Percentiles rank a stretch among this genome's conserved stretches.
Conservation (phyloP, 1,140 invertebrate species). For the Octopus bimaculoides region DNA sequence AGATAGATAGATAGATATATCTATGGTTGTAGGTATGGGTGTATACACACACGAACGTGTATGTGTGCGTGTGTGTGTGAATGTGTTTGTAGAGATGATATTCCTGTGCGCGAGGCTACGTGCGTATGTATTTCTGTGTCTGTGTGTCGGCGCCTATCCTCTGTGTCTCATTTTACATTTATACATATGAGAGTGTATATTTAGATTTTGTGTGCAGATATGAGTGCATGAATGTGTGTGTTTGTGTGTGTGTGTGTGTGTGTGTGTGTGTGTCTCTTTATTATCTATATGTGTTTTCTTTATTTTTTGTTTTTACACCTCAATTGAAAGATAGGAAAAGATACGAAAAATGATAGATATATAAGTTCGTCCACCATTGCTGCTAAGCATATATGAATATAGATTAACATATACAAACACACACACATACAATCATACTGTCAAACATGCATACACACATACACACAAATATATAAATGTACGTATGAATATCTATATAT, state of each 20-base stretch:
- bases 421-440: neutral
- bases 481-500: neutral
- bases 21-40: neutral
- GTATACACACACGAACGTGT: neutral
- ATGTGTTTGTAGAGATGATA: neutral
- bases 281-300: neutral
- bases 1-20: neutral
- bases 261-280: no score
- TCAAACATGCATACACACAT: neutral
- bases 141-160: neutral
- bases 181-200: neutral
- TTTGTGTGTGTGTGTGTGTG: neutral
- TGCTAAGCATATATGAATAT: neutral
- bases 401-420: neutral
- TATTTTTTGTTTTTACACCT: neutral
- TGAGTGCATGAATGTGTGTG: neutral
- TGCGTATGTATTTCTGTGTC: neutral
- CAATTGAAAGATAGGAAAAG: neutral
- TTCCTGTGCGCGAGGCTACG: neutral
- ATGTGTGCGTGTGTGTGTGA: neutral
- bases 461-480: neutral
- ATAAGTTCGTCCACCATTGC: neutral
- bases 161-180: neutral
- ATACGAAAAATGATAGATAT: neutral
- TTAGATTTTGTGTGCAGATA: neutral